Evolutionary conservation across 2,888 invertebrate genomes (phyloP).

Genomic region (Xanthorhoe designata): DNA sequence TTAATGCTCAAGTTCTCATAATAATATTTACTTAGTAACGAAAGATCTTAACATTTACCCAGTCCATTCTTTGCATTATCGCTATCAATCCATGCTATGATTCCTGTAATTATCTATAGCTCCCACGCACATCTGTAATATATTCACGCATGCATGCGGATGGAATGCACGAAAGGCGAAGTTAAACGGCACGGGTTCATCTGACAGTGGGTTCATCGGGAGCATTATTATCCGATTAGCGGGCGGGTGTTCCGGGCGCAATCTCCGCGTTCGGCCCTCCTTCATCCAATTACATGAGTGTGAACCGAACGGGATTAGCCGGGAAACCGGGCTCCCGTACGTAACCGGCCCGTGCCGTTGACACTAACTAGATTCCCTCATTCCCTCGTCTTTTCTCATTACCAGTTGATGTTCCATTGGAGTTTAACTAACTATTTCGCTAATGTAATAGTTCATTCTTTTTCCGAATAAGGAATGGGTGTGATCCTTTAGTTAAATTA

Average conservation of each 20-base stretch:
- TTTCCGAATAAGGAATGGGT: conserved; percentile 22
- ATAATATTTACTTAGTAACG: conserved; percentile 14
- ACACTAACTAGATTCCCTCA: conserved; percentile 54
- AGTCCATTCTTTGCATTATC: not conserved
- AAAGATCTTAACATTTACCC: not conserved
- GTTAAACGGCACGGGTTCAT: conserved; percentile 50
- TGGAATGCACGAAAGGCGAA: conserved; percentile 39
- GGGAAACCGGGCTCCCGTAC: conserved; percentile 58
- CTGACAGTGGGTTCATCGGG: conserved; percentile 56
- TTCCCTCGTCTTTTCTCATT: conserved; percentile 45
- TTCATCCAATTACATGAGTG: conserved; percentile 82
- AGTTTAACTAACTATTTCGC: conserved; percentile 36
- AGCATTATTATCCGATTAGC: conserved; percentile 81
- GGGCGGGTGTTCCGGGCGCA: conserved; percentile 69
- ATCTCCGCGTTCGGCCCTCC: conserved; percentile 72
- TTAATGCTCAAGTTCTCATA: conserved; percentile 1
- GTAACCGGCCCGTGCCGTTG: conserved; percentile 54
- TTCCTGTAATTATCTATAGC: conserved; percentile 16
- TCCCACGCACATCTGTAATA: conserved; percentile 13
- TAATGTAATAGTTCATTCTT: conserved; percentile 35
- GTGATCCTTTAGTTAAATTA: conserved; percentile 17
- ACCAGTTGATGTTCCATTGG: conserved; percentile 35
- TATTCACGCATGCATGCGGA: conserved; percentile 15
- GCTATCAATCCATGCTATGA: conserved; percentile 9
- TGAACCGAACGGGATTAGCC: conserved; percentile 77